Base-by-base conservation (phyloP, 2,888 invertebrate species). In the Terebella lapidaria region DNA sequence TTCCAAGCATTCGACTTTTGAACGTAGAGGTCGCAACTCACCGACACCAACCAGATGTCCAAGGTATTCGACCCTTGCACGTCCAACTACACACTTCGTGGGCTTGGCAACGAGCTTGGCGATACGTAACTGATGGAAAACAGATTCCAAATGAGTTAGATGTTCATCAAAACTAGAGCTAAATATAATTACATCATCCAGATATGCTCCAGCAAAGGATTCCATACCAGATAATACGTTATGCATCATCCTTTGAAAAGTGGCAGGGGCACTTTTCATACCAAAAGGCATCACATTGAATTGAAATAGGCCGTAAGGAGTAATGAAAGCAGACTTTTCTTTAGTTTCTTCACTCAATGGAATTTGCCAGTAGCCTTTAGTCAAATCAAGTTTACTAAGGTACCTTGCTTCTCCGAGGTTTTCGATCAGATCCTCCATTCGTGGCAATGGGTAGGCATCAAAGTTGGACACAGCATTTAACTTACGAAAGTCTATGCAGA, bases 261-360 rank as follows among this genome's bases (percentile, higher is more conserved):
- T 35, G 4, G 55, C 55, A 5, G 55, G 55, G 5, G 55, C 55
- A 35, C 5, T 55, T 15, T 35, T 10, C 20, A 55, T 4, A n/a
- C 55, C 55, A 55, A 55, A 55, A 4, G 55, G 55, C 42, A 55
- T 35, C 10, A 35, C 24, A 10, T 55, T 55, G 24, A 20, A 55
- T n/a, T 55, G 4, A 35, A 20, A 55, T 24, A 55, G 22, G 4
- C 55, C 55, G 5, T 5, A 29, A 15, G 35, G 55, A 10, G 55
- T 55, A 4, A 55, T 35, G 42, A 55, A 55, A 3, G 55, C 55
- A 5, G 35, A 35, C 24, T 10, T 55, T 15, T 35, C 4, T 22
- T 35, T 29, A 20, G 29, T 24, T 20, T 29, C n/a, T 4, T 29
- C 29, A 35, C 20, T 10, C 55, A 55, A 35, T 5, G 35, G 35